A percentile compares a stretch with the other conserved stretches of the same genome.
Conservation (phyloP, 1,140 invertebrate genomes). For the Cydia amplana region DNA sequence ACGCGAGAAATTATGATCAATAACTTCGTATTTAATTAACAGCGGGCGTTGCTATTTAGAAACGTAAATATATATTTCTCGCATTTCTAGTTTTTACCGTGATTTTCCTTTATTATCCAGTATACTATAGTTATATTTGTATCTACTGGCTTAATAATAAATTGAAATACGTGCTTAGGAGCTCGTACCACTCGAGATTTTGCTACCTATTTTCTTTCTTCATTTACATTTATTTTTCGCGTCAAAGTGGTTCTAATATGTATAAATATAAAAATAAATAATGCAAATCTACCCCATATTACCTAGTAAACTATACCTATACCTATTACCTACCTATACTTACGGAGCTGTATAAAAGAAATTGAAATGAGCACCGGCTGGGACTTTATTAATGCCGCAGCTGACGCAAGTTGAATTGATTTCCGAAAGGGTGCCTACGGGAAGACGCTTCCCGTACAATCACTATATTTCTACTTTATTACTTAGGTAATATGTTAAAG, state of each 20-base stretch:
- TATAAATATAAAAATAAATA: too few species aligned
- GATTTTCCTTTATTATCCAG: neutral
- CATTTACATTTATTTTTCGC: too few species aligned
- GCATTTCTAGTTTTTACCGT: neutral
- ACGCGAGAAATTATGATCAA: constrained; percentile 12
- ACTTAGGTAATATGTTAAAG: too few species aligned
- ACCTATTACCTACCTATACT: too few species aligned
- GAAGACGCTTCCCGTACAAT: neutral
- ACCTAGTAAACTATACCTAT: too few species aligned
- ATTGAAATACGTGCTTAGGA: too few species aligned
- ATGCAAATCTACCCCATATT: too few species aligned
- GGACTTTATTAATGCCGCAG: neutral
- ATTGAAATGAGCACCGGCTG: neutral
- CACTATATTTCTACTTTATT: neutral
- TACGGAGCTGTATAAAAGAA: neutral
- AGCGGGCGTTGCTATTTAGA: neutral
- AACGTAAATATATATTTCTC: neutral
- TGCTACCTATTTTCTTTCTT: too few species aligned
- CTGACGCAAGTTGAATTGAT: neutral
- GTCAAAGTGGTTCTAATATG: too few species aligned
- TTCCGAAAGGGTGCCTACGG: neutral
- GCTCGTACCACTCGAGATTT: too few species aligned
- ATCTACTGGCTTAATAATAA: too few species aligned
- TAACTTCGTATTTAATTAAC: constrained; percentile 2
- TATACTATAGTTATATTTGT: neutral